These are phyloP conservation scores for Ariolimax columbianus DNA, from an alignment of 2,888 invertebrate genomes.

Conservation along the genomic window DNA sequence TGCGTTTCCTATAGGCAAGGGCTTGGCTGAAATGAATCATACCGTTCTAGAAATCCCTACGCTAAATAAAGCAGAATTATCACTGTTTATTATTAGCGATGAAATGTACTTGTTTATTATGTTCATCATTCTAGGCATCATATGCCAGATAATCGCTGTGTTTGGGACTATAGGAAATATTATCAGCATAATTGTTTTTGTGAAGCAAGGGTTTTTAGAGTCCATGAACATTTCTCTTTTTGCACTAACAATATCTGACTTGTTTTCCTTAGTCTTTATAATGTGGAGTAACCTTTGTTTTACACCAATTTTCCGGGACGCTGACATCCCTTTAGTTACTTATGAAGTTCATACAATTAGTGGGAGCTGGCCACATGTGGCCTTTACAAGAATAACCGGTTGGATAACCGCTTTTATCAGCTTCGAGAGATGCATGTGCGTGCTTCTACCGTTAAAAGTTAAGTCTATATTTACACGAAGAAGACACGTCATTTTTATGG, in stretches of 20 bases:
- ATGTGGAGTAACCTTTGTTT: constrained; percentile 22
- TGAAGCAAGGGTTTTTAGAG: constrained; percentile 11
- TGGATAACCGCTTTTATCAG: constrained; percentile 32
- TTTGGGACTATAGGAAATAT: not conserved
- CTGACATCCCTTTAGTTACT: not conserved
- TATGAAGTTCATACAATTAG: not conserved
- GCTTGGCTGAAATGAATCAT: too few species aligned
- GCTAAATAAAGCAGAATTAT: too few species aligned
- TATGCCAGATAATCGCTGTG: not conserved
- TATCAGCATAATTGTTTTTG: not conserved
- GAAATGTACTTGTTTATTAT: not conserved
- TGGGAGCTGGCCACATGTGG: constrained; percentile 24
- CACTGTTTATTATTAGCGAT: not conserved
- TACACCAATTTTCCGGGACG: not conserved
- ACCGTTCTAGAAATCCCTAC: too few species aligned
- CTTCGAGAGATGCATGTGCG: constrained; percentile 31
- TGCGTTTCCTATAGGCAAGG: too few species aligned
- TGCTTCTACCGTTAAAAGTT: constrained; percentile 21
- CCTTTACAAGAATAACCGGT: constrained; percentile 15
- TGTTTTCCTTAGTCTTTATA: not conserved
- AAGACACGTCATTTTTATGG: constrained; percentile 1
- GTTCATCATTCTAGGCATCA: not conserved
- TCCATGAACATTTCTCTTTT: not conserved
- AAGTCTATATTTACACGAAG: constrained; percentile 4
- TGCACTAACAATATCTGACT: not conserved